These are phyloP conservation scores for Podarcis lilfordi DNA, from an alignment of 2,797 vertebrate species.

Conservation along the genomic window DNA sequence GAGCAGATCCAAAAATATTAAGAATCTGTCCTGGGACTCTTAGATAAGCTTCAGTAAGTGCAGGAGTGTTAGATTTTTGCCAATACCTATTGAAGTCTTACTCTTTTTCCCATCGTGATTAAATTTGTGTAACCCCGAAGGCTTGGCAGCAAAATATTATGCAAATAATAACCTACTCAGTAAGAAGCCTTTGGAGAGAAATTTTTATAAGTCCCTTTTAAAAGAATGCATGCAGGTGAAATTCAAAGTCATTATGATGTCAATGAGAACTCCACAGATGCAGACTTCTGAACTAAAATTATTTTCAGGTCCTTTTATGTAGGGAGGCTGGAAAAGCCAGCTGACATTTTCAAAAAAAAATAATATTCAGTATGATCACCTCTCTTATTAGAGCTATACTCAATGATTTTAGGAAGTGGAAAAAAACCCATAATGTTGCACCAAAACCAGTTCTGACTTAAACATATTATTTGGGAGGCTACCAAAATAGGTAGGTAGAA, in stretches of 20 bases:
- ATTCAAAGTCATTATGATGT: constrained; percentile 1
- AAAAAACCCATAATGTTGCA: constrained; percentile 6
- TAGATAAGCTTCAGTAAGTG: constrained; percentile 15
- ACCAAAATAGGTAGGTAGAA: not conserved
- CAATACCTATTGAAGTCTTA: not conserved
- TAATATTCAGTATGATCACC: not conserved
- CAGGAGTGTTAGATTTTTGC: constrained; percentile 16
- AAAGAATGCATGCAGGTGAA: constrained; percentile 31
- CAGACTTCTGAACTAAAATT: constrained; percentile 19
- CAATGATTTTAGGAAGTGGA: fast-evolving
- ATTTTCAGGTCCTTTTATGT: not conserved
- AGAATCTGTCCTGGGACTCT: constrained; percentile 22
- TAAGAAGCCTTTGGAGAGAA: constrained; percentile 18
- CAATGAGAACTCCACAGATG: not conserved
- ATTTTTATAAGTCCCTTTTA: constrained; percentile 8
- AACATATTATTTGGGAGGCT: not conserved
- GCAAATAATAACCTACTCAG: constrained; percentile 32
- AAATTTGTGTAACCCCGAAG: constrained; percentile 19
- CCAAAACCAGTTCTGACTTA: not conserved
- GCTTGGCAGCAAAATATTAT: constrained; percentile 4
- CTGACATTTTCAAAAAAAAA: not conserved
- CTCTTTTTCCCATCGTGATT: constrained; percentile 1
- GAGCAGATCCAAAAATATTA: constrained; percentile 3
- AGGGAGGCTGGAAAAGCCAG: not conserved
- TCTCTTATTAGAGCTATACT: not conserved